phyloP scores from a whole-genome alignment of 1,140 invertebrate genomes.

The Brachionus manjavacas region DNA sequence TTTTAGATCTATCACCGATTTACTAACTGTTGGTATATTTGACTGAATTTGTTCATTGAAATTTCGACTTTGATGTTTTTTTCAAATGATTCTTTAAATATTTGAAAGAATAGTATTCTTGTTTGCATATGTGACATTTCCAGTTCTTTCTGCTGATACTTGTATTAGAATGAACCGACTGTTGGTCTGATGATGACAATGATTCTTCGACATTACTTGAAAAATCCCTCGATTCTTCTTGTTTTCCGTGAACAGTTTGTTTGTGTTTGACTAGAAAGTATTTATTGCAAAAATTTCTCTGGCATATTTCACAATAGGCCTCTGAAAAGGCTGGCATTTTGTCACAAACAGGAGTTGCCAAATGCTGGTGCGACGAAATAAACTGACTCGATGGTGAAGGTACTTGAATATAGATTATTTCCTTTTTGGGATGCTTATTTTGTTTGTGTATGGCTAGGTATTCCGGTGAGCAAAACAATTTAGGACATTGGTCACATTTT shows the following conservation, averaged over 20 bases:
- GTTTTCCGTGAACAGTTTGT: constrained; percentile 62
- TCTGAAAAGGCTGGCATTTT: constrained; percentile 45
- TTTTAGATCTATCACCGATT: not conserved
- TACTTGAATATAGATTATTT: not conserved
- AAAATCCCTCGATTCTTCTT: not conserved
- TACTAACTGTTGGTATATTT: not conserved
- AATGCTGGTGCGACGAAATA: not conserved
- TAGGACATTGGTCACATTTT: constrained; percentile 14
- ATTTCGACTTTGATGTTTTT: not conserved
- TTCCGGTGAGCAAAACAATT: not conserved
- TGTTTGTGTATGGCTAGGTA: constrained; percentile 1
- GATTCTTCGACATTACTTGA: not conserved
- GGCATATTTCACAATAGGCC: constrained; percentile 57
- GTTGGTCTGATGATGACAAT: not conserved
- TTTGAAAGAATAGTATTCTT: constrained; percentile 15
- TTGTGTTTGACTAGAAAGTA: constrained; percentile 64
- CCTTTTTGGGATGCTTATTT: constrained; percentile 4
- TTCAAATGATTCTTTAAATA: not conserved
- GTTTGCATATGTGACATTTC: not conserved
- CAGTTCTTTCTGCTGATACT: not conserved
- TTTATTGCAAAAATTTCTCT: constrained; percentile 59
- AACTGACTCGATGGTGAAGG: not conserved
- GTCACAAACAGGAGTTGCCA: not conserved
- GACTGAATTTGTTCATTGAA: not conserved
- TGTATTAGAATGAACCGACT: not conserved